These are phyloP conservation scores for Erebia epiphron DNA, from an alignment of 2,888 invertebrate genomes.

Conservation along the genomic window DNA sequence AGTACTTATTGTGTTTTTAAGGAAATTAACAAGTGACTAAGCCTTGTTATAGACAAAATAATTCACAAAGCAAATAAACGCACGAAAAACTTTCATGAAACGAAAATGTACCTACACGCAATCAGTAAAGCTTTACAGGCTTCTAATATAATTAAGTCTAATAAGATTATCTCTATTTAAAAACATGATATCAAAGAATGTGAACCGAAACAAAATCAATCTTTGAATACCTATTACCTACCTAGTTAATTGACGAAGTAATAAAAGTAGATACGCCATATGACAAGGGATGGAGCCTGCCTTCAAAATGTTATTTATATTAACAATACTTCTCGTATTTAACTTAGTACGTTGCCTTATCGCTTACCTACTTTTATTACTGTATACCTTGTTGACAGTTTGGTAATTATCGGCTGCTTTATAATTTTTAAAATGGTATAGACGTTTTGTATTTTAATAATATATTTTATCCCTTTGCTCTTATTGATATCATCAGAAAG, in stretches of 20 bases:
- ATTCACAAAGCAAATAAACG: conserved; percentile 24
- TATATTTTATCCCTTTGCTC: background rate
- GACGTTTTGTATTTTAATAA: background rate
- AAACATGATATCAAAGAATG: background rate
- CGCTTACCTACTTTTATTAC: conserved; percentile 23
- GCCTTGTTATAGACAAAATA: conserved; percentile 53
- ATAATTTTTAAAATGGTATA: background rate
- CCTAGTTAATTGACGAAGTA: conserved; percentile 13
- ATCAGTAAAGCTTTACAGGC: background rate
- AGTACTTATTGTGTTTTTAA: conserved; percentile 60
- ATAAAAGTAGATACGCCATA: conserved; percentile 31
- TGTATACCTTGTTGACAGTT: background rate
- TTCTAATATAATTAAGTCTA: background rate
- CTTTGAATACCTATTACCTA: background rate
- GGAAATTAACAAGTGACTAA: conserved; percentile 71
- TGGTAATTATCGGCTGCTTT: background rate
- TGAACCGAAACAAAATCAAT: background rate
- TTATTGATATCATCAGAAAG: background rate
- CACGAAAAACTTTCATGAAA: conserved; percentile 12
- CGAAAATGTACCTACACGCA: conserved; percentile 14
- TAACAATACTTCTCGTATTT: background rate
- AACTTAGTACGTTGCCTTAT: conserved; percentile 24
- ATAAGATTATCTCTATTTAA: background rate
- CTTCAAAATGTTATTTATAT: background rate
- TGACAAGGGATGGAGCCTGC: conserved; percentile 19